phyloP scores from a whole-genome alignment of 2,888 invertebrate genomes.

The Hypselothyrea guttata region DNA sequence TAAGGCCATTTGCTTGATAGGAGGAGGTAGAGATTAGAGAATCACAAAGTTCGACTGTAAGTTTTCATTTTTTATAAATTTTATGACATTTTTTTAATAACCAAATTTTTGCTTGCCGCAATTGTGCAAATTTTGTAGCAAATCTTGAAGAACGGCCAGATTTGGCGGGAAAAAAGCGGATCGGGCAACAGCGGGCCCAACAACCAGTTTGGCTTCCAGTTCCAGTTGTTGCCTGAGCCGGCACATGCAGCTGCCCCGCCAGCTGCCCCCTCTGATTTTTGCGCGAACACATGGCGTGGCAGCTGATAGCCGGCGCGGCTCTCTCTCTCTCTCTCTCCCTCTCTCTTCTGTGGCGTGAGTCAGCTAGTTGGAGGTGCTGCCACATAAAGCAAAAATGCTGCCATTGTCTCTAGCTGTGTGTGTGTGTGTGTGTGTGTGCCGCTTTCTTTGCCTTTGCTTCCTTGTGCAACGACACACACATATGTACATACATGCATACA shows the following conservation, averaged over 20 bases:
- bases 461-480: slow-evolving; percentile 52
- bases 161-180: no score
- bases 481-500: slow-evolving; percentile 11
- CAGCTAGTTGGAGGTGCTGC: slow-evolving; percentile 42
- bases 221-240: slow-evolving; percentile 35
- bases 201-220: slow-evolving; percentile 47
- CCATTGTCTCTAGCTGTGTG: slow-evolving; percentile 50
- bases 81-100: no score
- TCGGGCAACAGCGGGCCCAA: no score
- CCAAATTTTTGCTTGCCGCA: no score
- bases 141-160: no score
- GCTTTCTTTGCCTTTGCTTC: slow-evolving; percentile 58
- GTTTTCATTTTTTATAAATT: no score
- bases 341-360: slow-evolving; percentile 21
- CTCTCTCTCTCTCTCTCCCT: slow-evolving; percentile 1
- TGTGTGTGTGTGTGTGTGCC: slow-evolving; percentile 19
- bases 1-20: no score
- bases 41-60: no score
- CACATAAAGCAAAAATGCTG: slow-evolving; percentile 49
- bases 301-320: slow-evolving; percentile 52
- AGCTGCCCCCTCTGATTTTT: slow-evolving; percentile 41
- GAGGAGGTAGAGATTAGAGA: no score
- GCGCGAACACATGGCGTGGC: slow-evolving; percentile 65
- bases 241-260: slow-evolving; percentile 35
- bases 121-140: no score